Base-by-base conservation (phyloP, 2,888 invertebrate genomes). In the Drosophila siamana region DNA sequence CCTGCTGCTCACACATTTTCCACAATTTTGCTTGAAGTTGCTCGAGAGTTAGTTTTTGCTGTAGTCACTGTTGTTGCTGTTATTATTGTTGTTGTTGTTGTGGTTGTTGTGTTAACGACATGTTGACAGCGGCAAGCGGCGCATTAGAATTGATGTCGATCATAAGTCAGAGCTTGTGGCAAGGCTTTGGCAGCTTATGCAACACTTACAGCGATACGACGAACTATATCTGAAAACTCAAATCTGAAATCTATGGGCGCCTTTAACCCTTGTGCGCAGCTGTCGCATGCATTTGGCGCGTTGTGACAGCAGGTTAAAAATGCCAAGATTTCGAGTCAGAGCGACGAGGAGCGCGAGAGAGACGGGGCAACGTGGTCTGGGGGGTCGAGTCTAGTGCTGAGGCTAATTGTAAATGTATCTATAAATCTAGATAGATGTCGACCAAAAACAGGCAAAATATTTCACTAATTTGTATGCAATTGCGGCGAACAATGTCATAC, bases 401-500 rank as follows among this genome's bases (percentile, higher is more conserved):
- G 77, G 69, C 80, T 87, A 85, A 85, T 85, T 85, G 88, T 83
- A 78, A 85, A 80, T 85, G 86, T 88, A 88, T 88, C 88, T 85
- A 85, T 88, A 88, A 85, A 85, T 88, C 88, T 88, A 88, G 86
- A 88, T 88, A 86, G 84, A 88, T 85, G 86, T 80, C 86, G 76
- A 70, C 88, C 86, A 88, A 85, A 85, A 85, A 85, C 86, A 88
- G 88, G 88, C 86, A 85, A 85, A 85, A 86, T 85, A 85, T 85
- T 85, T 86, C 70, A 88, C 88, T 85, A 85, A 85, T 88, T 85
- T 85, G 84, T 85, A 85, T 85, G 88, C 84, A 84, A 80, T 78
- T 82, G 85, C 74, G 72, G 63, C 55, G 66, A 82, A 84, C 87
- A 86, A 82, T 84, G 87, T 84, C 63, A 78, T 63, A 43, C 57